A percentile compares a stretch with the other conserved stretches of the same genome.
phyloP scores from a whole-genome alignment of 2,888 invertebrate genomes.

The Morinoia aosen region DNA sequence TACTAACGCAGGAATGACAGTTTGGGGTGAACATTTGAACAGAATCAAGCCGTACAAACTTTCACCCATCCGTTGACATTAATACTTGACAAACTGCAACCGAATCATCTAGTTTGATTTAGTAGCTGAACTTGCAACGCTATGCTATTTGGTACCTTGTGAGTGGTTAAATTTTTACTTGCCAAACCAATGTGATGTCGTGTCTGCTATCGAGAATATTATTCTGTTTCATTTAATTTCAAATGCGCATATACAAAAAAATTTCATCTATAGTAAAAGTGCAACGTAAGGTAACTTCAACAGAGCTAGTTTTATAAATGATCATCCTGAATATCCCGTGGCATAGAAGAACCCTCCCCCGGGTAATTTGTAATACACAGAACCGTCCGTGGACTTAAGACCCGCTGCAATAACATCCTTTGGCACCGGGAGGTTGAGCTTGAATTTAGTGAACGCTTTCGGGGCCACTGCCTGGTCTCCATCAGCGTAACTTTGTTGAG shows the following conservation, averaged over 20 bases:
- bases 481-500: not conserved
- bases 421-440: not conserved
- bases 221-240: no score
- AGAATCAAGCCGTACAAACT: no score
- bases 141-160: no score
- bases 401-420: not conserved
- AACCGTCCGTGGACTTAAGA: not conserved
- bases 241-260: not conserved
- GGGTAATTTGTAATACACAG: slow-evolving; percentile 8
- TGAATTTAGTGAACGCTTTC: not conserved
- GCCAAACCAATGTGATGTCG: no score
- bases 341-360: slow-evolving; percentile 27
- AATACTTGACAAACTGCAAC: no score
- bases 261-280: not conserved
- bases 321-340: not conserved
- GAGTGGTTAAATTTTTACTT: no score
- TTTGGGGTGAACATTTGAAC: no score
- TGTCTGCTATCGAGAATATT: no score
- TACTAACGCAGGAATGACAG: no score
- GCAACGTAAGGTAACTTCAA: not conserved
- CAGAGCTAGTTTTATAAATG: not conserved
- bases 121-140: no score
- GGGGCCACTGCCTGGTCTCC: not conserved
- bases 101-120: no score
- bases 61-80: no score